These are phyloP conservation scores for Labroides dimidiatus DNA, from an alignment of 2,797 vertebrate species.

Conservation along the genomic window DNA sequence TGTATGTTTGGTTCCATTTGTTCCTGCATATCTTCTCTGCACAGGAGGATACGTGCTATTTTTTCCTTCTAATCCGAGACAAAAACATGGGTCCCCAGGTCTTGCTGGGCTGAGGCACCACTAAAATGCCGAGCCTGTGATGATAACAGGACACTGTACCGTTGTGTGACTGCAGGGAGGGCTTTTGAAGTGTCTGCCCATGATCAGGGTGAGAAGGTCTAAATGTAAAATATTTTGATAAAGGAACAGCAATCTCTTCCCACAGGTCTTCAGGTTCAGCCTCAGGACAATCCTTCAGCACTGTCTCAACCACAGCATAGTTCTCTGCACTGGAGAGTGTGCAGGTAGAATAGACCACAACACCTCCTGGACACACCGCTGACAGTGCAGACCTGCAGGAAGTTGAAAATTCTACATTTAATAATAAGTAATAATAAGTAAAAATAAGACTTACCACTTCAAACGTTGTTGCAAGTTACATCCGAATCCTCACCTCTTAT, in stretches of 20 bases:
- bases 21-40: slow-evolving; percentile 11
- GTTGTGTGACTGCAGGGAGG: slow-evolving; percentile 22
- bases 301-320: slow-evolving; percentile 84
- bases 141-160: slow-evolving; percentile 26
- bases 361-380: slow-evolving; percentile 90
- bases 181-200: slow-evolving; percentile 20
- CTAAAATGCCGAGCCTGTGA: slow-evolving; percentile 85
- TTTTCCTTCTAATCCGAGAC: slow-evolving; percentile 86
- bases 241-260: slow-evolving; percentile 78
- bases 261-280: slow-evolving; percentile 86
- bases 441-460: neutral
- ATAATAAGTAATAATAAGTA: slow-evolving; percentile 7
- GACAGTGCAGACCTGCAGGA: slow-evolving; percentile 89
- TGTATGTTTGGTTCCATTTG: neutral
- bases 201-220: slow-evolving; percentile 54
- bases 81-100: slow-evolving; percentile 97
- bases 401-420: slow-evolving; percentile 26
- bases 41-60: slow-evolving; percentile 32
- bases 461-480: neutral
- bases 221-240: slow-evolving; percentile 87
- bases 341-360: slow-evolving; percentile 95
- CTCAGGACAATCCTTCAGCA: slow-evolving; percentile 83
- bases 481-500: neutral
- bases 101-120: slow-evolving; percentile 88
- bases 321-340: slow-evolving; percentile 94